Base-by-base conservation (phyloP, 2,888 invertebrate genomes). In the Tricholauxania praeusta region DNA sequence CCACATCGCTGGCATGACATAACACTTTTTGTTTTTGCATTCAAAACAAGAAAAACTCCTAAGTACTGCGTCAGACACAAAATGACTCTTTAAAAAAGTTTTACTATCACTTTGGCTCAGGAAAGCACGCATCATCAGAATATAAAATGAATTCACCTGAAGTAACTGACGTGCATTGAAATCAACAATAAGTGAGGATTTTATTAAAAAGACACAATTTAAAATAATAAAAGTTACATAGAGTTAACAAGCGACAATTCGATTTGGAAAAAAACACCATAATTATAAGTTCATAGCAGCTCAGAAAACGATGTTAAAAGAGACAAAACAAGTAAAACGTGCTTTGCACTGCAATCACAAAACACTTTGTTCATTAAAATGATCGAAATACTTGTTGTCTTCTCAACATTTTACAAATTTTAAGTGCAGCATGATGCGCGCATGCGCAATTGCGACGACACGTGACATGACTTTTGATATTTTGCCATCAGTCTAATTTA, bases 381-480 rank as follows among this genome's bases (percentile, higher is more conserved):
- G 39, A 39, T 39, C 39, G 10, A 39, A 39, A 39, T 39, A 39
- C 39, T 39, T 39, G 39, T 39, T 1, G 39, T 39, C 39, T 39
- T 39, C 39, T 39, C 39, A 39, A 39, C 39, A 39, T 39, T 1
- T 39, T 39, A 1, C 10, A 39, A 39, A 39, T 12, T 62, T 62
- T 17, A 39, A 62, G 17, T 62, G 62, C 47, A 39, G 32, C 47
- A 17, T 12, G 62, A 62, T 62, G 62, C 32, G 62, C 62, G 47
- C 62, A 62, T 62, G 62, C 48, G 63, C 63, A 63, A 39, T 39
- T 39, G 63, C 48, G 6, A 15, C 14, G 12, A 63, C 48, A 48
- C 63, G 63, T 63, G 63, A 39, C 39, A 19, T 63, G 63, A 63
- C 63, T 63, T 47, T 47, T 63, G 63, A 63, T 63, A 63, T 63